Percentiles rank a stretch among this genome's conserved stretches.
phyloP scores from a whole-genome alignment of 1,140 invertebrate species.

The Mactra quadrangularis region DNA sequence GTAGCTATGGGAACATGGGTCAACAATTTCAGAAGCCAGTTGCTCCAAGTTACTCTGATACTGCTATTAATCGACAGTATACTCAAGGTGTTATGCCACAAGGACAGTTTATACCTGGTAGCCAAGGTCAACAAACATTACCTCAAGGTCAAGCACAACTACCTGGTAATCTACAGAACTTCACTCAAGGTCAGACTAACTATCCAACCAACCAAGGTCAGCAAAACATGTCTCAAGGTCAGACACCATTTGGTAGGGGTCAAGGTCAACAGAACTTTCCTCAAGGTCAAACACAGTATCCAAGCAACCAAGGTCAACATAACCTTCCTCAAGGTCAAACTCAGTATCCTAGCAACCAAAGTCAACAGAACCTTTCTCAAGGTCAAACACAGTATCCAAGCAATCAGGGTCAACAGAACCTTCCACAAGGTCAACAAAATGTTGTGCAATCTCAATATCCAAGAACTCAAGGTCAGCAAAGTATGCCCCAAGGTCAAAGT shows the following conservation, averaged over 20 bases:
- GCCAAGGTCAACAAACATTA: conserved; percentile 10
- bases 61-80: conserved; percentile 13
- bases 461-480: conserved; percentile 6
- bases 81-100: conserved; percentile 9
- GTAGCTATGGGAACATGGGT: too few species aligned
- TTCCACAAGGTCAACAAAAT: background rate
- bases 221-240: background rate
- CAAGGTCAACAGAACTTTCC: conserved; percentile 10
- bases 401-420: conserved; percentile 3
- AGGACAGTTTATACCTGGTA: background rate
- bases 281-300: background rate
- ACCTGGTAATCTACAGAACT: background rate
- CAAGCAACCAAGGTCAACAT: conserved; percentile 4
- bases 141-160: background rate
- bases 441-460: too few species aligned
- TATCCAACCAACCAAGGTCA: too few species aligned
- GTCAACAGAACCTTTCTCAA: background rate
- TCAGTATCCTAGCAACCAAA: background rate
- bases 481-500: background rate
- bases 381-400: background rate
- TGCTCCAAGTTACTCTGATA: conserved; percentile 36
- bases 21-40: conserved; percentile 14
- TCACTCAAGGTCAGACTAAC: too few species aligned
- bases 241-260: too few species aligned
- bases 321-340: background rate